Evolutionary conservation across 2,888 invertebrate species (phyloP), one percentile per base, ranked within the genome.

Genomic region (Torymus aiolomorphi): DNA sequence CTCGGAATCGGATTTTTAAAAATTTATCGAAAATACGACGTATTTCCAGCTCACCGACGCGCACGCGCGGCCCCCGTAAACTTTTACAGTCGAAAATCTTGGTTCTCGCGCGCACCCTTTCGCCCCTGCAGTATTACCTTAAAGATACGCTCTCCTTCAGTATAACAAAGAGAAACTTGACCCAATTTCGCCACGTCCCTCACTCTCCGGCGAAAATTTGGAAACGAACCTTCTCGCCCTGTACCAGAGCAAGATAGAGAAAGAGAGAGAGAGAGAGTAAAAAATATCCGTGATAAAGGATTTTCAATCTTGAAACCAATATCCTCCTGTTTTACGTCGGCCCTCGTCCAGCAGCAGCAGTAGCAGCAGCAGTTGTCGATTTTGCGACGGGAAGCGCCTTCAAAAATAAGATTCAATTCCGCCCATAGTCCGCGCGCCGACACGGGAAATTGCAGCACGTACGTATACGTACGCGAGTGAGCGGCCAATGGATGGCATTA

Each of bases 241-340:
- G 42, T 8, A 42, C 42, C 42, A 42, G 8, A 42, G 8, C 42
- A 1, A 3, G 24, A 24, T 2, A 24, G 24, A 24, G 24, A 24
- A 3, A 24, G 24, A 24, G 24, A 24, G 31, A 31, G 31, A 31
- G 31, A 42, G 42, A 42, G 51, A 69, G 49, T 57, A 72, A 69
- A 76, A 73, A 65, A 67, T 80, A 75, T 75, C 51, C 75, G 63
- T 76, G 74, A 82, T 82, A 77, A 79, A 79, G 66, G 76, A 79
- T 82, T 81, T 82, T 80, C 82, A 80, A 82, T 82, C 77, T 77
- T 62, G 57, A 67, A 82, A 67, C 67, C 79, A 82, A 82, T 82
- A 82, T 82, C 79, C 79, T 76, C 54, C 76, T 78, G 65, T 81
- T 81, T 81, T 81, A 81, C 76, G 76, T 81, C 78, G 66, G 11